A percentile compares a stretch with the other conserved stretches of the same genome.
phyloP scores from a whole-genome alignment of 2,797 vertebrate species.

The Typhlichthys subterraneus region DNA sequence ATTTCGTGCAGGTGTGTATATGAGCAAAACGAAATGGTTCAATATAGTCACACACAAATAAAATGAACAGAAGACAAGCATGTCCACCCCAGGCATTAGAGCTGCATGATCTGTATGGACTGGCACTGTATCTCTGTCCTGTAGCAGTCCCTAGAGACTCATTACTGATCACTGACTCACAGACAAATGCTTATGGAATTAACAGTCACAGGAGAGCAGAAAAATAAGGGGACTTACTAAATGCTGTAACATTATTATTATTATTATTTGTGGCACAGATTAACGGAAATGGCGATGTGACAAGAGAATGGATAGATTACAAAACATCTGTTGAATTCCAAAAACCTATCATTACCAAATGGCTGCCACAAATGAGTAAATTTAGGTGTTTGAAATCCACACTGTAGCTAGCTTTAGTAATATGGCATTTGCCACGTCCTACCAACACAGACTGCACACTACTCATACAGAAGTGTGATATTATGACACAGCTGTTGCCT shows the following conservation, averaged over 20 bases:
- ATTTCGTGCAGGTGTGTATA: too few species aligned
- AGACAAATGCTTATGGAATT: slow-evolving; percentile 53
- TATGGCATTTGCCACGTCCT: slow-evolving; percentile 16
- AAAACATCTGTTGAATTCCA: background rate
- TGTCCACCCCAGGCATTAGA: too few species aligned
- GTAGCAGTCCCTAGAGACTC: slow-evolving; percentile 40
- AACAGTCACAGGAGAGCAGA: slow-evolving; percentile 43
- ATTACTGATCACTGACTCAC: slow-evolving; percentile 62
- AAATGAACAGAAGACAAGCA: too few species aligned
- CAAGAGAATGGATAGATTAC: slow-evolving; percentile 11
- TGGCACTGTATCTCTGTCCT: slow-evolving; percentile 14
- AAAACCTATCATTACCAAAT: slow-evolving; percentile 11
- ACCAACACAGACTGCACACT: slow-evolving; percentile 26
- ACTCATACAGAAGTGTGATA: slow-evolving; percentile 52
- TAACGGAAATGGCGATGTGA: slow-evolving; percentile 33
- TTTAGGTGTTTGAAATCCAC: slow-evolving; percentile 8
- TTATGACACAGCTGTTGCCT: slow-evolving; percentile 2
- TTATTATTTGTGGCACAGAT: slow-evolving; percentile 46
- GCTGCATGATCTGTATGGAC: slow-evolving; percentile 2
- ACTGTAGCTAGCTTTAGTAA: slow-evolving; percentile 3
- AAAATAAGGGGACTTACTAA: slow-evolving; percentile 40
- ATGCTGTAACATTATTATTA: slow-evolving; percentile 26
- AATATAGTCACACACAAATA: too few species aligned
- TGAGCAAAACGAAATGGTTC: too few species aligned
- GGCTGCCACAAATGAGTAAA: background rate